Percentiles rank a stretch among this genome's conserved stretches.
These are phyloP conservation scores for Pocillopora meandrina DNA, from an alignment of 92 coral and sea anemone genomes.

Conservation along the genomic window DNA sequence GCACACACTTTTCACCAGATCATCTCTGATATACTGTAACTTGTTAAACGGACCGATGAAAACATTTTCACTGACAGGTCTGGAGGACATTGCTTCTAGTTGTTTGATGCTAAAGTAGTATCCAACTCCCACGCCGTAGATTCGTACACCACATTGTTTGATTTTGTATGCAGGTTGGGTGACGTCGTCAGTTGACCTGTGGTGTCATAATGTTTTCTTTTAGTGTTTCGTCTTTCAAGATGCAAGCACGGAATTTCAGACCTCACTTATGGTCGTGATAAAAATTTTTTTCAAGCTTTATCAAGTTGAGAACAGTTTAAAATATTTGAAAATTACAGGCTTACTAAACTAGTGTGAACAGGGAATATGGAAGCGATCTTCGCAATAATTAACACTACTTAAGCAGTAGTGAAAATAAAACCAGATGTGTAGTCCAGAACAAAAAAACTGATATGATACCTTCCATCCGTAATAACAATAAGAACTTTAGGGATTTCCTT, in stretches of 20 bases:
- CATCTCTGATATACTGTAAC: constrained; percentile 48
- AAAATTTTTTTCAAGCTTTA: no score
- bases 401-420: no score
- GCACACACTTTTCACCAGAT: constrained; percentile 49
- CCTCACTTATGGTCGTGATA: no score
- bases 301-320: no score
- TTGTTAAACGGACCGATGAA: constrained; percentile 57
- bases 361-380: no score
- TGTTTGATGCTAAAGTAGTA: constrained; percentile 46
- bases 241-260: no score
- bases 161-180: constrained; percentile 41
- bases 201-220: neutral
- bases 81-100: constrained; percentile 52
- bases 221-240: no score
- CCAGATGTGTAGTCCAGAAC: neutral
- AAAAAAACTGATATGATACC: constrained; percentile 15
- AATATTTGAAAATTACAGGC: neutral
- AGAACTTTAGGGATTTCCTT: constrained; percentile 33
- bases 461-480: constrained; percentile 61
- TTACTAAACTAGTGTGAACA: neutral
- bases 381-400: no score
- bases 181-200: constrained; percentile 58
- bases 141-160: constrained; percentile 43
- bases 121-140: constrained; percentile 56
- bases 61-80: constrained; percentile 46